These are phyloP conservation scores for Carterocephalus palaemon DNA, from an alignment of 2,888 invertebrate genomes.

Conservation along the genomic window DNA sequence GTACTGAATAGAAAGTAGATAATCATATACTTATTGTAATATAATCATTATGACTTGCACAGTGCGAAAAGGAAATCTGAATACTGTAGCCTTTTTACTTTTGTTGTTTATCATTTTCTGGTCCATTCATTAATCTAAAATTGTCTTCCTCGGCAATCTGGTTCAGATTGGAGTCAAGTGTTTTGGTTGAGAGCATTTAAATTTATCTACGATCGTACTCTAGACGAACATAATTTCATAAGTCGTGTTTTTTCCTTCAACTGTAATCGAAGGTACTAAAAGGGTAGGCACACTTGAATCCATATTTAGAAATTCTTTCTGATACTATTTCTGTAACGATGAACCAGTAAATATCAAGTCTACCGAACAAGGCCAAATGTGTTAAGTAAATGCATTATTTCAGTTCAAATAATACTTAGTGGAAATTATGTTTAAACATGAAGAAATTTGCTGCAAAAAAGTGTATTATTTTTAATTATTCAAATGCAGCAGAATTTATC, in stretches of 20 bases:
- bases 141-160: conserved; percentile 15
- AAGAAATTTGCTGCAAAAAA: background rate
- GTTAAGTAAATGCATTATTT: background rate
- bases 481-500: conserved; percentile 1
- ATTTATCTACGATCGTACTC: conserved; percentile 17
- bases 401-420: background rate
- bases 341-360: conserved; percentile 14
- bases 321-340: too few species aligned
- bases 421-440: conserved; percentile 5
- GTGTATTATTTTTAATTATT: background rate
- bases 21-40: too few species aligned
- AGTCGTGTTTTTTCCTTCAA: conserved; percentile 7
- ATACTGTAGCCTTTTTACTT: background rate
- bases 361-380: background rate
- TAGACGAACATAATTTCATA: conserved; percentile 19
- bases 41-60: background rate
- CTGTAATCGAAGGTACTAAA: background rate
- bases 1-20: conserved; percentile 13
- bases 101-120: conserved; percentile 12
- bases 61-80: background rate
- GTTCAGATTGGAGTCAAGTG: conserved; percentile 22
- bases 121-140: conserved; percentile 19
- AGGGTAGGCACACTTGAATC: background rate
- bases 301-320: too few species aligned
- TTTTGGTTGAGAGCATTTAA: conserved; percentile 18